phyloP scores from a whole-genome alignment of 2,113 vertebrate genomes.

The Gallinago undulata region DNA sequence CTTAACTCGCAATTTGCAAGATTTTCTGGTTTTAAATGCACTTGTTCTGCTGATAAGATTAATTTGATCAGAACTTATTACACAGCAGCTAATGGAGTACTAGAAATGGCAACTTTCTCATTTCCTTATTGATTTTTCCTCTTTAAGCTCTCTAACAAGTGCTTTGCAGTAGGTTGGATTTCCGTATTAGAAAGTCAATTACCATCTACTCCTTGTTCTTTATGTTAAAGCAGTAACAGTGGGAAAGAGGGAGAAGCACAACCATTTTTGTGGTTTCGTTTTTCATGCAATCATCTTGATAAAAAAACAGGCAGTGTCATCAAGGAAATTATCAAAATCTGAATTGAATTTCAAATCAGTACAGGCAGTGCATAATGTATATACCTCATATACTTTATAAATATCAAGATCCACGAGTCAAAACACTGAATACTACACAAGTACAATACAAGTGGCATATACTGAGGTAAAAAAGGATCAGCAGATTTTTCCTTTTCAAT shows the following conservation, averaged over 20 bases:
- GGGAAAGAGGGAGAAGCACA: neutral
- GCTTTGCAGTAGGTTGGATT: neutral
- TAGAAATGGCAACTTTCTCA: neutral
- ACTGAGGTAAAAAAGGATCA: neutral
- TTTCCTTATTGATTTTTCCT: conserved; percentile 33
- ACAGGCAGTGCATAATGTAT: neutral
- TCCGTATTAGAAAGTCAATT: neutral
- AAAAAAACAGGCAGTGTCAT: neutral
- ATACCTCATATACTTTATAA: neutral
- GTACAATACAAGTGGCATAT: rapidly evolving
- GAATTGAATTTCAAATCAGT: neutral
- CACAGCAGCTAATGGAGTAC: neutral
- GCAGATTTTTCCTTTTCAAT: neutral
- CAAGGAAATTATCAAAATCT: neutral
- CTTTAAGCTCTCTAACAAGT: neutral
- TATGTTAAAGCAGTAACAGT: neutral
- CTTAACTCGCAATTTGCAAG: neutral
- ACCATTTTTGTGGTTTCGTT: neutral
- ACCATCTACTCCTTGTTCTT: neutral
- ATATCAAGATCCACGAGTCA: neutral
- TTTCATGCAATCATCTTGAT: neutral
- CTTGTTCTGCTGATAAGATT: neutral
- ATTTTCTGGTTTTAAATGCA: neutral
- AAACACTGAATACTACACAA: neutral
- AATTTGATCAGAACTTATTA: neutral